Base-by-base conservation (phyloP, 2,113 vertebrate species). In the Bagarius yarrelli region DNA sequence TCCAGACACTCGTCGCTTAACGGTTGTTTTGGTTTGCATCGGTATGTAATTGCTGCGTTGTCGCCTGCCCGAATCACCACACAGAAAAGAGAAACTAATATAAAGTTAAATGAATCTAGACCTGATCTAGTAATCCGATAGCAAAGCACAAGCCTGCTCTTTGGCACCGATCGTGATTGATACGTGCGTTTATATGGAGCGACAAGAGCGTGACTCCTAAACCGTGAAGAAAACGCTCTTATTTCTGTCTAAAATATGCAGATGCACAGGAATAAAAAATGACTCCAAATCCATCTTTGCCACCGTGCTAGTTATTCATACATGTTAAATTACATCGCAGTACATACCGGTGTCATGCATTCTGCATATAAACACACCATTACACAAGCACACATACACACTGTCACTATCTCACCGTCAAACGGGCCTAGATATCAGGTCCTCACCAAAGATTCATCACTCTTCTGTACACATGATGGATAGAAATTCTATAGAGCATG, bases 221-320 rank as follows among this genome's bases (percentile, higher is more conserved):
- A 59, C 56, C 36, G 69, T 73, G 80, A 52, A 77, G 70, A 56
- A 82, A 86, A 82, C 44, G 47, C 85, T 86, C 79, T 73, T 77
- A 80, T 84, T 74, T 82, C 60, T 72, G 77, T 52, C 73, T 50
- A 73, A 82, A 84, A 84, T 76, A 82, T 84, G 76, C 79, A 83
- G 56, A 76, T 72, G 72, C 56, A 75, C 70, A 76, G 70, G 70
- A 75, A 71, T 52, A 75, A 81, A 63, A 83, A 53, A 67, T 80
- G 77, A 86, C 81, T 82, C 44, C 79, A 79, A 47, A 86, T 83
- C 79, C 85, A 83, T 86, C 80, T 81, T 61, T 84, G 83, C 75
- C 83, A 84, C 72, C 34, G 30, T 30, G 76, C 83, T 52, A 73
- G 53, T 75, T 80, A 67, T 67, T 79, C 81, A 82, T 76, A 82